These are phyloP conservation scores for Heteronetta atricapilla DNA, from an alignment of 2,113 vertebrate species.

Conservation along the genomic window DNA sequence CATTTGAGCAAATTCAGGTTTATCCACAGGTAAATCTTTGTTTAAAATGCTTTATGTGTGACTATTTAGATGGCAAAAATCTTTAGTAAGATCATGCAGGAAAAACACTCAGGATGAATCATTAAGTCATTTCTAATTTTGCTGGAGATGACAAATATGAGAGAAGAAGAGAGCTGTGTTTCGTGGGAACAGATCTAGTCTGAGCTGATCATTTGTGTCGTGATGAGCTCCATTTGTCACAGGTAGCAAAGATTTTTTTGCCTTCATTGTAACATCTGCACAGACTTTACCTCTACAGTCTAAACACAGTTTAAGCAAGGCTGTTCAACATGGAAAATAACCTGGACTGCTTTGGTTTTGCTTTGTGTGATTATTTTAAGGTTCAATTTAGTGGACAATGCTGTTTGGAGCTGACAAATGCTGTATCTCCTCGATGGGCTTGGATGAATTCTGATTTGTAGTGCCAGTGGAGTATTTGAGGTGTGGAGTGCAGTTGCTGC, in stretches of 20 bases:
- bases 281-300: background rate
- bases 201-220: background rate
- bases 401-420: background rate
- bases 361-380: background rate
- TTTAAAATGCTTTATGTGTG: background rate
- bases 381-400: background rate
- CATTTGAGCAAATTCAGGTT: background rate
- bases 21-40: background rate
- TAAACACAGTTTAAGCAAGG: background rate
- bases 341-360: background rate
- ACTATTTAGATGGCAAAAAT: constrained; percentile 8
- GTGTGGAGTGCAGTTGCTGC: background rate
- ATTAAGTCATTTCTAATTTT: constrained; percentile 10
- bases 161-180: constrained; percentile 12
- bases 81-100: background rate
- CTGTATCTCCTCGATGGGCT: background rate
- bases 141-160: constrained; percentile 4
- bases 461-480: background rate
- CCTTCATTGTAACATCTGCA: background rate
- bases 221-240: background rate
- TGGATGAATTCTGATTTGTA: background rate
- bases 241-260: background rate
- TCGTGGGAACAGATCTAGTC: background rate
- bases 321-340: background rate
- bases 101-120: constrained; percentile 23